These are phyloP conservation scores for Chiridota heheva DNA, from an alignment of 35 echinoderm and acorn worm genomes.

Conservation along the genomic window DNA sequence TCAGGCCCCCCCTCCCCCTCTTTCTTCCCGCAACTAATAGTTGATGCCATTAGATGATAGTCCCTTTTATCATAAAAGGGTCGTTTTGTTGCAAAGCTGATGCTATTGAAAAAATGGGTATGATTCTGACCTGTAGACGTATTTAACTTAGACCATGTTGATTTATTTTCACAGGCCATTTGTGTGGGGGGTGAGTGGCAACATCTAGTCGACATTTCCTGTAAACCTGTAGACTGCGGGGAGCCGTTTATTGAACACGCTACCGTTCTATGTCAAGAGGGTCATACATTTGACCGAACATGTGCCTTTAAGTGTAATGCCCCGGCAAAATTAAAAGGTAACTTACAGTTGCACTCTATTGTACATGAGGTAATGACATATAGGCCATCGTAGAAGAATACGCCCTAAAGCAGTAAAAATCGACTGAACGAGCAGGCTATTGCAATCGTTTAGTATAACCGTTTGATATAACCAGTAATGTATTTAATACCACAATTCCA, in stretches of 20 bases:
- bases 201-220: conserved; percentile 19
- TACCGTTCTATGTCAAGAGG: conserved; percentile 44
- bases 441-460: background rate
- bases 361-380: background rate
- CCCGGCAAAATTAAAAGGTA: conserved; percentile 95
- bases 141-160: background rate
- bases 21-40: background rate
- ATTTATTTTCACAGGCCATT: conserved; percentile 38
- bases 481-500: background rate
- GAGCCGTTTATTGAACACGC: conserved; percentile 42
- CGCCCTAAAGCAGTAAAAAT: background rate
- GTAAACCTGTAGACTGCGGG: conserved; percentile 73
- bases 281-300: conserved; percentile 44
- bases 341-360: background rate
- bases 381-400: background rate
- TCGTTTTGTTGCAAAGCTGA: background rate
- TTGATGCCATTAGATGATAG: background rate
- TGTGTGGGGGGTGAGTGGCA: conserved; percentile 64
- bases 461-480: background rate
- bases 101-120: background rate
- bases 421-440: no score
- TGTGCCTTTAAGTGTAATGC: conserved; percentile 82
- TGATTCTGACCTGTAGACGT: background rate
- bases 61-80: background rate
- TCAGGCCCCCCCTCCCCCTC: background rate